phyloP scores from a whole-genome alignment of 53 echinoderm and acorn worm species.

The Crossaster papposus region DNA sequence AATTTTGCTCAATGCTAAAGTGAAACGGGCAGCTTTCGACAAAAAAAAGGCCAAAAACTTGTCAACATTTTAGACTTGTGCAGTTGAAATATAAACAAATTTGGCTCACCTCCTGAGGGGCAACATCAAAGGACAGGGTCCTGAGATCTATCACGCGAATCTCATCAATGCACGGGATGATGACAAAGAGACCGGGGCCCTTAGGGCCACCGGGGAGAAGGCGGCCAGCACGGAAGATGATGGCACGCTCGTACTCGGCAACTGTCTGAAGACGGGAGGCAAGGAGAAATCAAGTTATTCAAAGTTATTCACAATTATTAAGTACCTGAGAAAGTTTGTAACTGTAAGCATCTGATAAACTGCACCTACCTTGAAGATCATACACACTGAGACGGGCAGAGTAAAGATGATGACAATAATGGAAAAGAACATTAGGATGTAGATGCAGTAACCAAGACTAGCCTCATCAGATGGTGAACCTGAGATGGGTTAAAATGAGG shows the following conservation, averaged over 20 bases:
- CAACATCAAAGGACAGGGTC: conserved; percentile 86
- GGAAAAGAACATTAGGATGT: conserved; percentile 60
- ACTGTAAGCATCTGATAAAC: too few relatives aligned
- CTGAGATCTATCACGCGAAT: conserved; percentile 74
- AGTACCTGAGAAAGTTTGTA: too few relatives aligned
- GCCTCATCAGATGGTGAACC: conserved; percentile 1
- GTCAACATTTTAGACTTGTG: too few relatives aligned
- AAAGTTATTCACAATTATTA: neutral
- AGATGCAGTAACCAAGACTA: conserved; percentile 57
- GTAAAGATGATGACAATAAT: conserved; percentile 55
- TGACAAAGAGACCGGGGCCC: conserved; percentile 82
- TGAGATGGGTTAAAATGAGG: neutral
- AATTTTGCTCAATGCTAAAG: too few relatives aligned
- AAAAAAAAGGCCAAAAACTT: too few relatives aligned
- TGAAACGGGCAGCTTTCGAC: too few relatives aligned
- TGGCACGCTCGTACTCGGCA: conserved; percentile 85
- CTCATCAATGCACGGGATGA: conserved; percentile 82
- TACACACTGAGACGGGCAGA: conserved; percentile 66
- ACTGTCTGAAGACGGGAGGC: conserved; percentile 56
- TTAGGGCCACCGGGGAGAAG: conserved; percentile 80
- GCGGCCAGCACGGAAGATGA: conserved; percentile 80
- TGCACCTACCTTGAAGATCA: conserved; percentile 55
- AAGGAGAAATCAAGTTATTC: neutral
- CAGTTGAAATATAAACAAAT: neutral
- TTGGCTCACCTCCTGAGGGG: conserved; percentile 76